Percentiles rank a stretch among this genome's conserved stretches.
Conservation (phyloP, 2,888 invertebrate species). For the Oegoconia quadripuncta region DNA sequence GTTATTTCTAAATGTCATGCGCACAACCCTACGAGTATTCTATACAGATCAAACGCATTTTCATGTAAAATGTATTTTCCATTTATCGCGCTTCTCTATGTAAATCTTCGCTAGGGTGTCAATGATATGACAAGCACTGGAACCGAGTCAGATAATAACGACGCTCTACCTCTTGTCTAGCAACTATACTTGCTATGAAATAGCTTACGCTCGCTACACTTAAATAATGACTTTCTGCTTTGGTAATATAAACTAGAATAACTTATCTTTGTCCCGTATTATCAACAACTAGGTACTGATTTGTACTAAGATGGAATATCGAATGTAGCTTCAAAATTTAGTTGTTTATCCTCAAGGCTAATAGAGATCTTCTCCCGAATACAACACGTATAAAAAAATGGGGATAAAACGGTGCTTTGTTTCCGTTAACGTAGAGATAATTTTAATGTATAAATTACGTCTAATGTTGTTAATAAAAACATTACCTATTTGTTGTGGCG, state of each 20-base stretch:
- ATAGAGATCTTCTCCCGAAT: conserved; percentile 24
- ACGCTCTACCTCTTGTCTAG: conserved; percentile 50
- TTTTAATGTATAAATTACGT: too few species aligned
- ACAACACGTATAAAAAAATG: too few species aligned
- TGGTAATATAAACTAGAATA: conserved; percentile 43
- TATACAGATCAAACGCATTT: too few species aligned
- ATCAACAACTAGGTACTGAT: conserved; percentile 24
- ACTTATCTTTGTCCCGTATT: conserved; percentile 43
- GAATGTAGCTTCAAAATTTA: too few species aligned
- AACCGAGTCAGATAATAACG: conserved; percentile 47
- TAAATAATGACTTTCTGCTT: conserved; percentile 50
- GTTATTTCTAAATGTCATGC: background rate
- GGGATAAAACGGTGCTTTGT: conserved; percentile 14
- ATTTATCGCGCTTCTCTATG: conserved; percentile 24
- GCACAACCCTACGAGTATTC: too few species aligned
- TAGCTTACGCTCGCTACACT: conserved; percentile 33
- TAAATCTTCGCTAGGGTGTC: conserved; percentile 43
- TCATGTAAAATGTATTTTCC: background rate
- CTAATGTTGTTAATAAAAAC: too few species aligned
- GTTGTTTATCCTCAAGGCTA: conserved; percentile 37
- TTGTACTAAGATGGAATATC: too few species aligned
- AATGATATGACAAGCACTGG: conserved; percentile 40
- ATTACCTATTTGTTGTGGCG: too few species aligned
- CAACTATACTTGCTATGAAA: conserved; percentile 32
- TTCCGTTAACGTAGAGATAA: too few species aligned